Base-by-base conservation (phyloP, 92 coral and sea anemone genomes). In the Zoanthus solanderi region DNA sequence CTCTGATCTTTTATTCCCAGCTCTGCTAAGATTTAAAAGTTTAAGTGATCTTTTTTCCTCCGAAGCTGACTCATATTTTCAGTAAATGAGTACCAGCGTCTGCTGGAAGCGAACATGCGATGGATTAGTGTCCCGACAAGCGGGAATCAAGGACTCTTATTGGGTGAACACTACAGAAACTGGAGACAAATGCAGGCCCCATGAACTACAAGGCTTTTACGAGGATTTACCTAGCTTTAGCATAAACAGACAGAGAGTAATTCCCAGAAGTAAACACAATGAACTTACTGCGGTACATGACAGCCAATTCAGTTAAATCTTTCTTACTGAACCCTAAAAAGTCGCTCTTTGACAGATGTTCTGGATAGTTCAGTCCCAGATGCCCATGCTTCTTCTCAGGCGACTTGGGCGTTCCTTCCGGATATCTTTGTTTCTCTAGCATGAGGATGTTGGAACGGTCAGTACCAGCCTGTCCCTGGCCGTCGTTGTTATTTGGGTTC, bases 381-480 rank as follows among this genome's bases (percentile, higher is more conserved):
- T 94, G 94, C 7, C 98, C 98, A 53, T 87, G 90, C 6, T 86
- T 74, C 58, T 83, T 87, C 61, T 88, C 92, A 17, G 54, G 28
- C 4, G 85, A 65, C 53, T 90, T 83, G 6, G 87, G 90, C 72
- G 87, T 91, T 23, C 92, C 93, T 78, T 94, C 92, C 28, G 91
- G 86, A 66, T 94, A 94, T 45, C 92, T 94, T 34, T 86, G 94
- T 73, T 91, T 87, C 46, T 83, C 94, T 34, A 93, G 88, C 53
- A 94, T 61, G 61, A 91, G 90, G 32, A 95, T 94, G 82, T 97
- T 97, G 47, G 95, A 93, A 47, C 99, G 95, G 65, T 97, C 99
- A 4, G 99, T 97, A 1, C 99, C 98, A 6, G 99, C 99, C 68
- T 91, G 93, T 0, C 99, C 99, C 79, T 97, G 99, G 4, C 99